A percentile compares a stretch with the other conserved stretches of the same genome.
These are phyloP conservation scores for Dicyrtoma fusca DNA, from an alignment of 2,888 invertebrate genomes.

Conservation along the genomic window DNA sequence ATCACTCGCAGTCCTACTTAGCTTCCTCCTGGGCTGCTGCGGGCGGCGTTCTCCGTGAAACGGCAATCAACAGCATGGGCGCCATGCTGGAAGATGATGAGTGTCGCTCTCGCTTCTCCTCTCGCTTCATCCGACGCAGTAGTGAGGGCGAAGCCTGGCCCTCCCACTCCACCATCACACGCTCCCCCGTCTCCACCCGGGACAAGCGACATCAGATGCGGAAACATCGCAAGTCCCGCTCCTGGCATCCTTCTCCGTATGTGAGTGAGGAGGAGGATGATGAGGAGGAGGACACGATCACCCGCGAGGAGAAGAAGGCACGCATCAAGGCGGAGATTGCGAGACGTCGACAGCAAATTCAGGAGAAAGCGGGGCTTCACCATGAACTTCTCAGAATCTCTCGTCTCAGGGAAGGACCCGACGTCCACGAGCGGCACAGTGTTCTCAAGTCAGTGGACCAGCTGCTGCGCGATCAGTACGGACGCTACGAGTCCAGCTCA, in stretches of 20 bases:
- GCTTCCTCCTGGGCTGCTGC: constrained; percentile 59
- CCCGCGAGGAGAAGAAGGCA: constrained; percentile 65
- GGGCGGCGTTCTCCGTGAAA: constrained; percentile 60
- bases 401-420: constrained; percentile 57
- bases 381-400: constrained; percentile 63
- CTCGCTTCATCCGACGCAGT: constrained; percentile 52
- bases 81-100: constrained; percentile 58
- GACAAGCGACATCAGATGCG: constrained; percentile 56
- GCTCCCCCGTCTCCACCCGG: constrained; percentile 28
- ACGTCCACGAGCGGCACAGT: constrained; percentile 53
- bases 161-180: constrained; percentile 19
- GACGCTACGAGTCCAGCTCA: constrained; percentile 30
- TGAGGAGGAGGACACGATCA: constrained; percentile 63
- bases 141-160: constrained; percentile 56
- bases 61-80: constrained; percentile 60
- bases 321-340: constrained; percentile 68
- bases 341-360: constrained; percentile 66
- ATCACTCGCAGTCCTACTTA: constrained; percentile 59
- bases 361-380: constrained; percentile 64
- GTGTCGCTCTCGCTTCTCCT: constrained; percentile 49
- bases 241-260: constrained; percentile 64
- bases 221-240: constrained; percentile 60
- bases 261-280: constrained; percentile 59
- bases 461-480: constrained; percentile 58
- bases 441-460: constrained; percentile 62